Evolutionary conservation across 2,797 vertebrate species (phyloP).

Genomic region (Nannoperca obscura): DNA sequence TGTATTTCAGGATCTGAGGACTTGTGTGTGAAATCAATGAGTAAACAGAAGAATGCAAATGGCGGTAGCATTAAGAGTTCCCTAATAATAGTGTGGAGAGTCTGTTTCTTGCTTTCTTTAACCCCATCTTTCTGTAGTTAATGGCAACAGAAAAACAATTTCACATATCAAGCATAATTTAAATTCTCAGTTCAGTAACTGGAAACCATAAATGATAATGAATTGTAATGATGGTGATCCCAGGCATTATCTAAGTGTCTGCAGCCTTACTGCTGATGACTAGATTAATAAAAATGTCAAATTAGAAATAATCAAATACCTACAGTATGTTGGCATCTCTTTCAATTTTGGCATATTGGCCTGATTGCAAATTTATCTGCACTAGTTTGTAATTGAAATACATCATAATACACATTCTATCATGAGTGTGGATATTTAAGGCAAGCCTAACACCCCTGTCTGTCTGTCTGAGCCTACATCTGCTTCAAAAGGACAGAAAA

Average conservation of each 20-base stretch:
- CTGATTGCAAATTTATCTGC: slow-evolving; percentile 27
- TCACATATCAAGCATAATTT: neutral
- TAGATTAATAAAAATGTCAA: neutral
- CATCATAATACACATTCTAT: slow-evolving; percentile 15
- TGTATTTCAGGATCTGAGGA: slow-evolving; percentile 52
- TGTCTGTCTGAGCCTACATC: slow-evolving; percentile 35
- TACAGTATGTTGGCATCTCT: neutral
- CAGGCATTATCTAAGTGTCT: neutral
- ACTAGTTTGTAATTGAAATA: slow-evolving; percentile 35
- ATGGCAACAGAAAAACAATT: neutral
- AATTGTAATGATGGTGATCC: neutral
- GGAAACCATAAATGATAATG: neutral
- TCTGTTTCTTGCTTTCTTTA: neutral
- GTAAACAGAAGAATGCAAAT: slow-evolving; percentile 38
- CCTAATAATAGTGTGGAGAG: slow-evolving; percentile 1
- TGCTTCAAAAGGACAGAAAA: slow-evolving; percentile 50
- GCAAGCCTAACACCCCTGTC: slow-evolving; percentile 38
- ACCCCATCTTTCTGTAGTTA: neutral
- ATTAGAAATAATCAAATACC: slow-evolving; percentile 9
- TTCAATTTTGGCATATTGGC: neutral
- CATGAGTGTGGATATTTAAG: slow-evolving; percentile 47
- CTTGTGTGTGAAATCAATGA: slow-evolving; percentile 48
- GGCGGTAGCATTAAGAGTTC: neutral
- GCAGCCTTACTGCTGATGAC: neutral
- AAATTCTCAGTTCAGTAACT: neutral